Conservation (phyloP, 1,140 invertebrate genomes). For the Pararge aegeria region DNA sequence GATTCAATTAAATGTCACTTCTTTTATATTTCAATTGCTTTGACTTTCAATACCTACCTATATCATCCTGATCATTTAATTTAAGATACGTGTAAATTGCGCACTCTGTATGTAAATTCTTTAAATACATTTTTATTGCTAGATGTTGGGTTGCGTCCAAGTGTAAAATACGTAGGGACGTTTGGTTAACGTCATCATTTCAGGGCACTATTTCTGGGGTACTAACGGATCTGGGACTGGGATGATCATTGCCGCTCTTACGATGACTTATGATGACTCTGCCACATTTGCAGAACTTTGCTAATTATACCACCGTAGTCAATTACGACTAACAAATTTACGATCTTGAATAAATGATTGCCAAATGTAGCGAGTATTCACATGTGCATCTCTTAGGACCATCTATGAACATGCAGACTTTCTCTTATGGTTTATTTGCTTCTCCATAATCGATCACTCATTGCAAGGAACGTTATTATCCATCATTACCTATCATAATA, state of each 20-base stretch:
- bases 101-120: background rate
- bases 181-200: conserved; percentile 47
- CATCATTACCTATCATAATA: conserved; percentile 7
- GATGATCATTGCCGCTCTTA: conserved; percentile 2
- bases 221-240: conserved; percentile 8
- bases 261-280: conserved; percentile 10
- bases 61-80: background rate
- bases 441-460: conserved; percentile 55
- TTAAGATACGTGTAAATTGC: background rate
- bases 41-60: background rate
- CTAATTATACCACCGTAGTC: no score
- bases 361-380: background rate
- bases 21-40: background rate
- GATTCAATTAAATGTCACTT: background rate
- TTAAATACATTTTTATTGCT: conserved; percentile 32
- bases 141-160: conserved; percentile 71
- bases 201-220: conserved; percentile 48
- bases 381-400: conserved; percentile 37
- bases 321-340: conserved; percentile 1
- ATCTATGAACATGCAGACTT: conserved; percentile 31
- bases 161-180: conserved; percentile 58
- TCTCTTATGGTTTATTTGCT: conserved; percentile 50
- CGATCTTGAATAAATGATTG: background rate
- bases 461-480: conserved; percentile 69
- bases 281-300: conserved; percentile 7